Evolutionary conservation across 2,888 invertebrate species (phyloP), one percentile per base, ranked within the genome.

Genomic region (Ariolimax columbianus): DNA sequence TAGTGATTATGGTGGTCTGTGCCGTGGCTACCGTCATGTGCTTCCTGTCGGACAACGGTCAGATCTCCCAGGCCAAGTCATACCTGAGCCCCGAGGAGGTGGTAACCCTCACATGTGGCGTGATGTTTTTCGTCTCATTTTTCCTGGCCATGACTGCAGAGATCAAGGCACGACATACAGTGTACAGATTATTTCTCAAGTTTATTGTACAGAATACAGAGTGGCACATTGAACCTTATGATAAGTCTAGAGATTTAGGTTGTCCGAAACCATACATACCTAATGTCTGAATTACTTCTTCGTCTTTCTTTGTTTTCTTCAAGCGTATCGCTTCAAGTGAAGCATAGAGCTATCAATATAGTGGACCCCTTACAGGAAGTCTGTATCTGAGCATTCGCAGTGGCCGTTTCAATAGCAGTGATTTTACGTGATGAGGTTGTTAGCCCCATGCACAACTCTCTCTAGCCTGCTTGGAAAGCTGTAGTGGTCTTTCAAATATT

Each of bases 101-200:
- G 51, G 94, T 95, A 70, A 95, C 95, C 2, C 92, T 95, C 38
- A 93, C 94, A 6, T 95, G 95, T 88, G 95, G 95, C 0, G 94
- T 95, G 23, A 92, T 95, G 77, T 95, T 95, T 91, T 95, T 95
- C 88, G 93, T 95, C 59, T 95, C 95, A 19, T 95, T 95, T 89
- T 95, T 95, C 89, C 92, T 95, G 40, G 95, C 95, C 78, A 95
- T 95, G 93, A 95, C 95, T 86, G 95, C 95, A 33, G 95, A 95
- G 91, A 95, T 95, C 68, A 95, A 95, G 90, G 95, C 95, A 9
- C 91, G 93, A 43, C 93, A 94, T 88, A 95, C 95, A 0, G 89
- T 95, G 36, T 95, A 95, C 89, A 93, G 94, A 86, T 92, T 95
- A 73, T 91, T 94, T 86, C 91, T 93, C 84, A 94, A 94, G 86